Evolutionary conservation across 2,113 vertebrate genomes (phyloP), one percentile per base, ranked within the genome.

Genomic region (Ammodytes dubius): DNA sequence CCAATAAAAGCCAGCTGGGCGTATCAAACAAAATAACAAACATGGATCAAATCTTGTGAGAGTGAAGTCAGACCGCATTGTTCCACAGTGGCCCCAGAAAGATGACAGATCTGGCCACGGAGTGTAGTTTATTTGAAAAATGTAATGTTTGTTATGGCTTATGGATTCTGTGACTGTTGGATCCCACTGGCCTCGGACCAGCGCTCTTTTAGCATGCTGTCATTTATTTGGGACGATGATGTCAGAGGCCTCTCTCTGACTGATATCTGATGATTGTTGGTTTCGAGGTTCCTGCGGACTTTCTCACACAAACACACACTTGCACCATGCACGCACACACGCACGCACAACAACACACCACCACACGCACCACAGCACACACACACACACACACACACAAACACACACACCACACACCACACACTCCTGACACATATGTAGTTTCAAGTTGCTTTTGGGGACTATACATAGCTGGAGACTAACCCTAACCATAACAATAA

Each of bases 211-310:
- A 66, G 74, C 81, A 81, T 86, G 72, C 73, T 82, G 85, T 84
- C 82, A 92, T 87, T 84, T 86, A 84, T 90, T 84, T 84, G 80
- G 82, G 82, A 79, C 58, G 37, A 58, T 86, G 82, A 90, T 90
- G 89, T 91, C 90, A 88, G 82, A 69, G 83, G 74, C 35, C 67
- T 81, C 60, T 81, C 60, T 84, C 63, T 74, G 70, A 74, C 84
- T 85, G 83, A 86, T 88, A 77, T 40, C 12, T 43, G 43, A 66
- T 43, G 43, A 66, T 69, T 67, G 66, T 83, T 84, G 79, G 53
- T 84, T 77, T 83, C 57, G 45, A 83, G 69, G 86, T 27, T 53
- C 40, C 43, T 56, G 39, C 71, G 71, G 49, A 87, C 71, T 50
- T 14, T 11, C 53, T 67, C 71, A 74, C 58, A 46, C 56, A 60